Conservation (phyloP, 1,140 invertebrate genomes). For the Drepana arcuata region DNA sequence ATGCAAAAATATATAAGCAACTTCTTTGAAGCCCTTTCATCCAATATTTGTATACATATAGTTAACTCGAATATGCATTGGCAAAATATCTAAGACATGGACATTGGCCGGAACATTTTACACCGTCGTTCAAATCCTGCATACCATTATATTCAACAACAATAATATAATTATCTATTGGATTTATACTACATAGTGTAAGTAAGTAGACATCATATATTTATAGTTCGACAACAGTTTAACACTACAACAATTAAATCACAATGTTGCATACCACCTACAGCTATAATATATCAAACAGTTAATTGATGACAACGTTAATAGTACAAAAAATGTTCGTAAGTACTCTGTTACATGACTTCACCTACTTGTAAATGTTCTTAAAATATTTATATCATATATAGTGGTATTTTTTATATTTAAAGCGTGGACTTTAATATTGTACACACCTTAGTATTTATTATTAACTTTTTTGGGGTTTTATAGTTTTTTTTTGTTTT, state of each 20-base stretch:
- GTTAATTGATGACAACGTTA: slow-evolving; percentile 36
- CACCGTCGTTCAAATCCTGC: slow-evolving; percentile 50
- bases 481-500: slow-evolving; percentile 28
- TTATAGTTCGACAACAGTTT: slow-evolving; percentile 55
- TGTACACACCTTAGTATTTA: slow-evolving; percentile 55
- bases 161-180: slow-evolving; percentile 63
- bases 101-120: slow-evolving; percentile 59
- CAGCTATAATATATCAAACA: slow-evolving; percentile 26
- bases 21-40: too few relatives aligned
- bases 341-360: slow-evolving; percentile 57
- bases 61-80: slow-evolving; percentile 51
- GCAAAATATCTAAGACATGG: slow-evolving; percentile 47
- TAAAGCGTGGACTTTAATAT: slow-evolving; percentile 54
- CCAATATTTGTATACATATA: too few relatives aligned
- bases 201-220: slow-evolving; percentile 39
- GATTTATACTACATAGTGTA: slow-evolving; percentile 57
- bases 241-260: slow-evolving; percentile 65
- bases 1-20: too few relatives aligned
- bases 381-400: slow-evolving; percentile 56
- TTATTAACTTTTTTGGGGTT: slow-evolving; percentile 43
- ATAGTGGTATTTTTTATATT: slow-evolving; percentile 43
- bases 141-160: slow-evolving; percentile 61
- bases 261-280: slow-evolving; percentile 59
- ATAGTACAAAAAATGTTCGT: slow-evolving; percentile 33
- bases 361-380: slow-evolving; percentile 60